Percentiles rank a stretch among this genome's conserved stretches.
phyloP scores from a whole-genome alignment of 2,797 vertebrate species.

The Gymnoscopelus microlampas region DNA sequence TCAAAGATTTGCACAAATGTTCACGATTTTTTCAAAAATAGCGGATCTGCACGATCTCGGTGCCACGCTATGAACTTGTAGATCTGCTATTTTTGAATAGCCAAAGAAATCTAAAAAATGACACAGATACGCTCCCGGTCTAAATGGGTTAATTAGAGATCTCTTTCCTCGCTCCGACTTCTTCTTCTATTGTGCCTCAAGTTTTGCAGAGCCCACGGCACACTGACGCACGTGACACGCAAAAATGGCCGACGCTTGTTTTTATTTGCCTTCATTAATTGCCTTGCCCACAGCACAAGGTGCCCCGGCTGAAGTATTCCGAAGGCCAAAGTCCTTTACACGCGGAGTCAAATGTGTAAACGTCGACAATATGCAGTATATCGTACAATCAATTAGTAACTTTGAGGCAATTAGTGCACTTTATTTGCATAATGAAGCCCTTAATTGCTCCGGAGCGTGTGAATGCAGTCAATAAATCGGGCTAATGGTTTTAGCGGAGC shows the following conservation, averaged over 20 bases:
- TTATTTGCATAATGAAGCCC: conserved; percentile 78
- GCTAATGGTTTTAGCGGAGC: conserved; percentile 64
- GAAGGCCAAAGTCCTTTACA: conserved; percentile 45
- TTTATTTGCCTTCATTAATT: conserved; percentile 51
- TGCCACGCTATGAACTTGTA: no score
- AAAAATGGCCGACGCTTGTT: conserved; percentile 31
- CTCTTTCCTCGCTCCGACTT: conserved; percentile 55
- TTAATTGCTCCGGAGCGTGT: conserved; percentile 70
- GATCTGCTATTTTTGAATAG: no score
- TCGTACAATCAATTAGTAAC: conserved; percentile 77
- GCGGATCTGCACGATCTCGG: no score
- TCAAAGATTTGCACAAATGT: no score
- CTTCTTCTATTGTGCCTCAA: conserved; percentile 51
- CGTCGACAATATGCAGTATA: conserved; percentile 60
- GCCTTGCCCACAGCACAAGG: conserved; percentile 35
- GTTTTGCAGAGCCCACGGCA: conserved; percentile 52
- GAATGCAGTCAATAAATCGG: conserved; percentile 70
- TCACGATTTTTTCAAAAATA: no score
- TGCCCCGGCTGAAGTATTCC: conserved; percentile 24
- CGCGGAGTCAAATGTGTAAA: conserved; percentile 42
- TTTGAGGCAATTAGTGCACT: conserved; percentile 69
- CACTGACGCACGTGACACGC: conserved; percentile 27
- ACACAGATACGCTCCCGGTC: no score
- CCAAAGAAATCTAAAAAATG: no score
- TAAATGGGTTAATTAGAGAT: background rate